Percentiles rank a stretch among this genome's conserved stretches.
Evolutionary conservation across 2,797 vertebrate genomes (phyloP).

Genomic region (Lacerta viridis): DNA sequence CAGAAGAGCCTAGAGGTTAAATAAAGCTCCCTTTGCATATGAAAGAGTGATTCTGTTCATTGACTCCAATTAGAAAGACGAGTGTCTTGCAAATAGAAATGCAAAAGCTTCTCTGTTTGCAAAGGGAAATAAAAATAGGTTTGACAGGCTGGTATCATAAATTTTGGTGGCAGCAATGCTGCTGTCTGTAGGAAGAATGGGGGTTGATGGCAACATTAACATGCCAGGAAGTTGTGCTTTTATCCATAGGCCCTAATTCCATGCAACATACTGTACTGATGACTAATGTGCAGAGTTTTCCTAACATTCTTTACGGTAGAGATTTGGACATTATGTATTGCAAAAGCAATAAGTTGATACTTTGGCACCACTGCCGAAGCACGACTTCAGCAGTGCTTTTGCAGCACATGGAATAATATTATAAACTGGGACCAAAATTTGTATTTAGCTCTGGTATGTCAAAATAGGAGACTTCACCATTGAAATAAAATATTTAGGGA

Average conservation of each 20-base stretch:
- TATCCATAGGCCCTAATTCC: neutral
- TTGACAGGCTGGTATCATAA: constrained; percentile 11
- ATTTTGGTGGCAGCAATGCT: constrained; percentile 41
- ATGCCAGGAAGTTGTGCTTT: neutral
- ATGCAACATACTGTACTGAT: neutral
- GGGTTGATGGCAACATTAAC: neutral
- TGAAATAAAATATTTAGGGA: neutral
- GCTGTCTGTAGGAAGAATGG: neutral
- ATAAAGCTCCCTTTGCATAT: constrained; percentile 34
- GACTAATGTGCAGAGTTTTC: neutral
- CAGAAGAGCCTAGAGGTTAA: constrained; percentile 27
- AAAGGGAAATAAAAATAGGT: constrained; percentile 49
- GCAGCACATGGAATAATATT: neutral
- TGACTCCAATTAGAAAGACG: constrained; percentile 34
- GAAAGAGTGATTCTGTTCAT: constrained; percentile 29
- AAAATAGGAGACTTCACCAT: neutral
- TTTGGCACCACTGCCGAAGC: neutral
- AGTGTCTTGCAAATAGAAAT: constrained; percentile 31
- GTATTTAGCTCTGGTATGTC: neutral
- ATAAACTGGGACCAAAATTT: neutral
- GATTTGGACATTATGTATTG: neutral
- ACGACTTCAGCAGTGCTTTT: neutral
- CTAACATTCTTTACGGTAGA: neutral
- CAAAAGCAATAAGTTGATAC: neutral
- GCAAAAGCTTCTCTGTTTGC: constrained; percentile 12